Base-by-base conservation (phyloP, 2,888 invertebrate species). In the Pinctada fucata region DNA sequence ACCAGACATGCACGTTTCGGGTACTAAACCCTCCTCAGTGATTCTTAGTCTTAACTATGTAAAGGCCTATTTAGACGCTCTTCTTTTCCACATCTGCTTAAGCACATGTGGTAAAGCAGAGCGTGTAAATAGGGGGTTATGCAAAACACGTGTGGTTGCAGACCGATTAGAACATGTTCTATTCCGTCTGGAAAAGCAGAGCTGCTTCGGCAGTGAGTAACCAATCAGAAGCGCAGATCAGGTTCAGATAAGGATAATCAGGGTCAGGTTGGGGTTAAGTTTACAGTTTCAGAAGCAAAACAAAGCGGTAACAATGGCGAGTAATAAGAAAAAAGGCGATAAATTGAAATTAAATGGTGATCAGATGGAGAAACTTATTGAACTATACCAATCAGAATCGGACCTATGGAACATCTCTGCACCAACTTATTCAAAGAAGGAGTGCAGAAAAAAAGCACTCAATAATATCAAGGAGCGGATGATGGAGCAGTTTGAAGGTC, bases 371-470 rank as follows among this genome's bases (percentile, higher is more conserved):
- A 75, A 31, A 45, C 16, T 75, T 8, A 75, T 75, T 3, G 67
- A 75, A 64, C 51, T 75, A 13, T 64, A 67, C 50, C 16, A 67
- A 13, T 8, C 31, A 16, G 75, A 75, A 50, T 10, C 75, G 5
- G 10, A 50, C 63, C 67, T 75, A 10, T 75, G 75, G 66, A 75
- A 75, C 49, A 13, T 50, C 5, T 66, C 47, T 8, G 66, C 75
- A n/a, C 47, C 66, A 48, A 50, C 51, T 47, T 67, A 75, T 66
- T 45, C 63, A 16, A 75, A 75, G 13, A 75, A 51, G 51, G 75
- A 75, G n/a, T n/a, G 64, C 10, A 74, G 74, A 48, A n/a, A 49
- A 74, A 47, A 65, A n/a, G 47, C 64, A 13, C 65, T 74, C 13
- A 13, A 2, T 10, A 63, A 16, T 47, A 74, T 74, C 6, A n/a